phyloP scores from a whole-genome alignment of 2,888 invertebrate species.

The Acronicta aceris region DNA sequence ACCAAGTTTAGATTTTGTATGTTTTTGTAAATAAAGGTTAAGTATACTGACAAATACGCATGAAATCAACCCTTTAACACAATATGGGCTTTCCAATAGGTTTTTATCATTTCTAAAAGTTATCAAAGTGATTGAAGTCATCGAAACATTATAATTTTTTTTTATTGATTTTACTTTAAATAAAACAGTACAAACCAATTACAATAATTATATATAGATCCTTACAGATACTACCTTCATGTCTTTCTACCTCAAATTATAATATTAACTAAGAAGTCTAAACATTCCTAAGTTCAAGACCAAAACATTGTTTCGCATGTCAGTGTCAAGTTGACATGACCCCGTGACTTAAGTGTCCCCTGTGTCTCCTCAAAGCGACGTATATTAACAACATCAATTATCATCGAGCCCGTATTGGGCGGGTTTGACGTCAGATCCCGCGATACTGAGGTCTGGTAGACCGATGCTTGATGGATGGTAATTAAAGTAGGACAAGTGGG shows the following conservation, averaged over 20 bases:
- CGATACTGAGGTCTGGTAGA: constrained; percentile 46
- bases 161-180: too few species aligned
- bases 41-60: background rate
- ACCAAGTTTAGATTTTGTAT: constrained; percentile 9
- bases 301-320: constrained; percentile 9
- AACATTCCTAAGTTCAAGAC: background rate
- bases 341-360: background rate
- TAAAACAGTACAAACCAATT: too few species aligned
- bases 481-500: constrained; percentile 71
- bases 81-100: too few species aligned
- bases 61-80: background rate
- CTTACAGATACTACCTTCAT: too few species aligned
- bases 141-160: background rate
- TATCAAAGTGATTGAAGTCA: background rate
- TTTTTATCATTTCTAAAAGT: too few species aligned
- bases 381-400: constrained; percentile 75
- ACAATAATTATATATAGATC: too few species aligned
- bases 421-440: constrained; percentile 59
- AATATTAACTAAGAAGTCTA: too few species aligned
- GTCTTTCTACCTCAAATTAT: too few species aligned
- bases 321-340: constrained; percentile 6
- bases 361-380: constrained; percentile 53
- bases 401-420: constrained; percentile 63
- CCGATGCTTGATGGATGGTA: constrained; percentile 73
- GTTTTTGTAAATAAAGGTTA: background rate